Base-by-base conservation (phyloP, 2,888 invertebrate species). In the Amblyjoppa proteus region DNA sequence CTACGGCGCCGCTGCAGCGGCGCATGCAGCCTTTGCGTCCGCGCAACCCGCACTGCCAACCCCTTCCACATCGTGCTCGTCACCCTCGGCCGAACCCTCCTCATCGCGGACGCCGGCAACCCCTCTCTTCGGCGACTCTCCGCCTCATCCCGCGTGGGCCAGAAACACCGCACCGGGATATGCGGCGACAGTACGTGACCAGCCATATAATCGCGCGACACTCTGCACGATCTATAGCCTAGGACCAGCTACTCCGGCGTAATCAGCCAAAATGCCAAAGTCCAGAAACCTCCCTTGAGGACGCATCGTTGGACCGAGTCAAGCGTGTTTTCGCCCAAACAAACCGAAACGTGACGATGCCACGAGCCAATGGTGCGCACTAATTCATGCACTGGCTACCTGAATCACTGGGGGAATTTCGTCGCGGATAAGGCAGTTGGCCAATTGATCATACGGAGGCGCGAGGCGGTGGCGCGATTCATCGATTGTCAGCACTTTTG, bases 1-100 rank as follows among this genome's bases (percentile, higher is more conserved):
- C 92, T 93, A 93, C 84, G 88, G 88, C 89, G 90, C 88, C 90
- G 89, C 87, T 89, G 91, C 91, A 91, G 88, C 90, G 87, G 89
- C 91, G 92, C 92, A 92, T 92, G 90, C 92, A 91, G 91, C 83
- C 68, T 81, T 81, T 38, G 68, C 49, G 61, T 88, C 69, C 89
- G 91, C 93, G 91, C 91, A 91, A 91, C 88, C 90, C 92, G 91
- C 92, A 92, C 89, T 86, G 70, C 84, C 85, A 81, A 71, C 79
- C 86, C 85, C 84, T 85, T 66, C 70, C 64, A 25, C 41, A 49
- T 64, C 51, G 58, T 53, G 66, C 25, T 28, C 31, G 16, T 45
- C 61, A 81, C 79, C 69, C 75, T 66, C 25, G 38, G 4, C 6
- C 20, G 53, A 41, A 56, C 31, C 70, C 28, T 81, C 45, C 38